These are phyloP conservation scores for Rhagonycha lutea DNA, from an alignment of 2,888 invertebrate species.

Conservation along the genomic window DNA sequence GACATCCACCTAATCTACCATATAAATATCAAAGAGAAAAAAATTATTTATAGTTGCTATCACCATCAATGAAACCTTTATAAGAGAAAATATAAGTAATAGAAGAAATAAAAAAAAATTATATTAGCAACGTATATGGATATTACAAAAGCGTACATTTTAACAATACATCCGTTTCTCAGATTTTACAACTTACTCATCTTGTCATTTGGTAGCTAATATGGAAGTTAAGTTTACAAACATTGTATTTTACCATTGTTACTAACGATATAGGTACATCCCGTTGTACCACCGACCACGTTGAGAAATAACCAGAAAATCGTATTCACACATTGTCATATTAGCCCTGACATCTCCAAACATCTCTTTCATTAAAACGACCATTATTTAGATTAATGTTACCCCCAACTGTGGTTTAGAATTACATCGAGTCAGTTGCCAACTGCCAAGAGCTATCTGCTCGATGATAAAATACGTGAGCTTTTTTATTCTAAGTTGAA, in stretches of 20 bases:
- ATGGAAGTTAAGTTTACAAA: background rate
- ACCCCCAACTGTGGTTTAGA: constrained; percentile 55
- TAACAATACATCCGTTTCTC: background rate
- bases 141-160: background rate
- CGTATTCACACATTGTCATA: constrained; percentile 58
- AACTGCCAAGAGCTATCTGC: constrained; percentile 46
- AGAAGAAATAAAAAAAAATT: background rate
- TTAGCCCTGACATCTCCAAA: constrained; percentile 57
- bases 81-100: background rate
- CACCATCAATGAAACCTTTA: background rate
- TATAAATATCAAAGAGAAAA: background rate
- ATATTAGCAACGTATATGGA: background rate
- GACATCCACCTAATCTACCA: background rate
- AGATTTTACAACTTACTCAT: constrained; percentile 18
- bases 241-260: background rate
- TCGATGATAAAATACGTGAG: constrained; percentile 48
- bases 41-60: background rate
- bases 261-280: background rate
- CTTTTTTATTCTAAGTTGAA: constrained; percentile 48
- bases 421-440: constrained; percentile 51
- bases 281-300: constrained; percentile 39
- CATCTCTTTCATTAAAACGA: constrained; percentile 56
- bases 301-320: constrained; percentile 56
- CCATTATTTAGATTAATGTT: constrained; percentile 59
- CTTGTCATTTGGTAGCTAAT: constrained; percentile 10